phyloP scores from a whole-genome alignment of 2,113 vertebrate genomes.

The Channa maculata region DNA sequence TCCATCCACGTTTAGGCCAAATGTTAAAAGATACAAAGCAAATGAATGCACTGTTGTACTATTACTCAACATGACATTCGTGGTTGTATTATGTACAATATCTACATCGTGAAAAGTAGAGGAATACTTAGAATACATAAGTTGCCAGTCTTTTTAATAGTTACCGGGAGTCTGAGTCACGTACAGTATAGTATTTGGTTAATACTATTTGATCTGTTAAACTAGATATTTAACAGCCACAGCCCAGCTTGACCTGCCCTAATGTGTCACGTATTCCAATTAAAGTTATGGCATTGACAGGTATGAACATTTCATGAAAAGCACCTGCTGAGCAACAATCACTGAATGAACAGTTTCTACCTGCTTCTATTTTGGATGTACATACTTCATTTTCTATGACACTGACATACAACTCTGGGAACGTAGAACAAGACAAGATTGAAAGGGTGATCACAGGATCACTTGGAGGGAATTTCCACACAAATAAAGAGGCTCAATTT shows the following conservation, averaged over 20 bases:
- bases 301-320: not conserved
- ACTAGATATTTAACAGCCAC: not conserved
- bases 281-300: not conserved
- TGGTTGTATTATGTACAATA: too few relatives aligned
- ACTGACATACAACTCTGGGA: not conserved
- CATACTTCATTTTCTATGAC: constrained; percentile 29
- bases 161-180: too few relatives aligned
- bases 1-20: too few relatives aligned
- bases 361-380: not conserved
- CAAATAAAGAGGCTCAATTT: constrained; percentile 27
- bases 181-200: too few relatives aligned
- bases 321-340: not conserved
- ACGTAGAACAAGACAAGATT: constrained; percentile 24
- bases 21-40: too few relatives aligned
- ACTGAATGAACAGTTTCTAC: not conserved
- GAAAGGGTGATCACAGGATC: constrained; percentile 35
- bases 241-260: constrained; percentile 19
- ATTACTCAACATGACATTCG: too few relatives aligned
- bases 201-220: too few relatives aligned
- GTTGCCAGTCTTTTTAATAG: too few relatives aligned
- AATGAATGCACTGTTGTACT: too few relatives aligned
- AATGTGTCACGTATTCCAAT: constrained; percentile 1
- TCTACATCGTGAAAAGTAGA: too few relatives aligned
- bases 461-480: constrained; percentile 18
- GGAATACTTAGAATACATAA: too few relatives aligned